Evolutionary conservation across 2,797 vertebrate species (phyloP), one percentile per base, ranked within the genome.

Genomic region (Phalloptychus januarius): DNA sequence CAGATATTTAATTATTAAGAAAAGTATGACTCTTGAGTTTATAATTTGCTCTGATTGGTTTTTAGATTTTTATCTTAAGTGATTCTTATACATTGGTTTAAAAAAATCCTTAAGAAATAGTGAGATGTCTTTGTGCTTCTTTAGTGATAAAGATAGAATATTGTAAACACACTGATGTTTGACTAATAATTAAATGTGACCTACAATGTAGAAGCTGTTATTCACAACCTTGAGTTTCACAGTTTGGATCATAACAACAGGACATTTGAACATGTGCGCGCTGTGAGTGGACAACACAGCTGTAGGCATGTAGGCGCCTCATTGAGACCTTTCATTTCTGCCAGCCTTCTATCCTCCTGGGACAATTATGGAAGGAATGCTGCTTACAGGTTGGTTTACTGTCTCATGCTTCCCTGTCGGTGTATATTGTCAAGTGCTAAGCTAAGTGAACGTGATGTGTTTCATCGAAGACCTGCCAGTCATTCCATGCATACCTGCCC

Each of bases 281-380:
- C 85, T 74, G 86, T 89, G 91, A 93, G 91, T 92, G 83, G 90
- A 76, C 67, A 78, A 78, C 78, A 46, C 61, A 73, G 71, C 85
- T 72, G 58, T n/a, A 28, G 81, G 85, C 54, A 46, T 63, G 78
- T 48, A 73, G 80, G 77, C 65, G 42, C 82, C 81, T 88, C 33
- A 78, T 70, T 81, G 79, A 92, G 94, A 94, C 83, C 79, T 88
- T 90, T 72, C 71, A 44, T 83, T 79, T 79, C 83, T 93, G 93
- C 93, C 91, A 93, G 83, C 83, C 73, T 85, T 82, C 79, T 76
- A 36, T 74, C 81, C 76, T 82, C 74, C 75, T 28, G 87, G 85
- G 79, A 82, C 78, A 87, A 82, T 93, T 91, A 90, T 88, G 86
- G 28, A 85, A 45, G 73, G 75, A 86, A 89, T 84, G 91, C 83